A percentile compares a stretch with the other conserved stretches of the same genome.
Evolutionary conservation across 2,797 vertebrate species (phyloP).

Genomic region (Echeneis naucrates): DNA sequence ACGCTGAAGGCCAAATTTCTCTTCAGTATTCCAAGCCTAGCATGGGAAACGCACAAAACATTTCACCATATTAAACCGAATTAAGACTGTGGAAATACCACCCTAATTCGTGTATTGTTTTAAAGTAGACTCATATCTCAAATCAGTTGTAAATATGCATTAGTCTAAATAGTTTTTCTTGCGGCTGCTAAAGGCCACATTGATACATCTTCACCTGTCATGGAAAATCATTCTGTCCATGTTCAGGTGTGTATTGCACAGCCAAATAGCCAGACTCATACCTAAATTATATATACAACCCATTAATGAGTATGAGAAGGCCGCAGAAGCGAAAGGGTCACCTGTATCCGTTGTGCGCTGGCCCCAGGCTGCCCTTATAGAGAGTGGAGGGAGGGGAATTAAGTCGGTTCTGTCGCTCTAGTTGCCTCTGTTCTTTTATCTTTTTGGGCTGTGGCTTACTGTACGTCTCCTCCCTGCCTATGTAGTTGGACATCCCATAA

Average conservation of each 20-base stretch:
- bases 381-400: conserved; percentile 93
- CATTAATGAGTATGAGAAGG: not conserved
- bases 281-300: too few species aligned
- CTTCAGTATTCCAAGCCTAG: not conserved
- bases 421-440: conserved; percentile 90
- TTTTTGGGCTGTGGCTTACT: conserved; percentile 96
- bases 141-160: not conserved
- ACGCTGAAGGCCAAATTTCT: not conserved
- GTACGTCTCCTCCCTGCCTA: conserved; percentile 94
- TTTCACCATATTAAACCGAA: not conserved
- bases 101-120: not conserved
- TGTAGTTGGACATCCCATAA: conserved; percentile 96
- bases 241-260: too few species aligned
- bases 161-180: not conserved
- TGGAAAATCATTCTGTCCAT: too few species aligned
- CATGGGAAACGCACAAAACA: not conserved
- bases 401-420: conserved; percentile 94
- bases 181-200: too few species aligned
- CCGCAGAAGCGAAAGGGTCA: conserved; percentile 74
- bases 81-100: too few species aligned
- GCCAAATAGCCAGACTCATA: not conserved
- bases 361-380: conserved; percentile 89
- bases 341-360: conserved; percentile 91
- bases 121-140: not conserved
- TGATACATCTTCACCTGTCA: too few species aligned